phyloP scores from a whole-genome alignment of 2,797 vertebrate genomes.

The Hyperoplus immaculatus region DNA sequence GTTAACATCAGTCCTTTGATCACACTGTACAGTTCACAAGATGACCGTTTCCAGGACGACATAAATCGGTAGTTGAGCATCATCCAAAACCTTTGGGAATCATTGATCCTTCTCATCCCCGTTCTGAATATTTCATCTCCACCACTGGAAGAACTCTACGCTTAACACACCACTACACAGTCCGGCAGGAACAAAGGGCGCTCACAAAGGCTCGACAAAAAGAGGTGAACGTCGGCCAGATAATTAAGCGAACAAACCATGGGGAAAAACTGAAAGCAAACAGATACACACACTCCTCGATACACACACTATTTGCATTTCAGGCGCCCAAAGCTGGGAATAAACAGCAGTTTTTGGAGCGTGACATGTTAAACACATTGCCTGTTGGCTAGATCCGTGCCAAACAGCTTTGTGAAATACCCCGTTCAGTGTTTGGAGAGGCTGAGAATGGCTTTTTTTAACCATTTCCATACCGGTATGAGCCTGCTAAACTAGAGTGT shows the following conservation, averaged over 20 bases:
- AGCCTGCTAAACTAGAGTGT: slow-evolving; percentile 32
- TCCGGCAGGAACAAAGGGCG: slow-evolving; percentile 62
- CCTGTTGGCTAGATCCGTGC: slow-evolving; percentile 75
- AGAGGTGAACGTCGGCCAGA: slow-evolving; percentile 71
- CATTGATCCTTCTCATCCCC: slow-evolving; percentile 44
- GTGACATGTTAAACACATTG: slow-evolving; percentile 85
- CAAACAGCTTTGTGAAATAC: slow-evolving; percentile 79
- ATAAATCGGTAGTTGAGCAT: slow-evolving; percentile 53
- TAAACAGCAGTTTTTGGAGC: slow-evolving; percentile 84
- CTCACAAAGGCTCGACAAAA: slow-evolving; percentile 51
- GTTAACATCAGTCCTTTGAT: slow-evolving; percentile 61
- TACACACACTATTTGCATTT: slow-evolving; percentile 79
- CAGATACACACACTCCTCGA: slow-evolving; percentile 55
- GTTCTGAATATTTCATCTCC: slow-evolving; percentile 57
- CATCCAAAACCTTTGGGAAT: slow-evolving; percentile 56
- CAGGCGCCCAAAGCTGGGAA: slow-evolving; percentile 71
- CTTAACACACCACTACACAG: slow-evolving; percentile 51
- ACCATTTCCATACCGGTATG: slow-evolving; percentile 59
- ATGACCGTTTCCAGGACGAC: slow-evolving; percentile 55
- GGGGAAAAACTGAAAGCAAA: slow-evolving; percentile 65
- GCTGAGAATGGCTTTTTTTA: slow-evolving; percentile 70
- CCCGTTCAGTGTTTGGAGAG: slow-evolving; percentile 68
- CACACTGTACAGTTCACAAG: slow-evolving; percentile 35
- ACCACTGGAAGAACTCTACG: slow-evolving; percentile 49
- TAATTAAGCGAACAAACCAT: slow-evolving; percentile 80